Evolutionary conservation across 2,888 invertebrate genomes (phyloP).

Genomic region (Pegoplata infirma): DNA sequence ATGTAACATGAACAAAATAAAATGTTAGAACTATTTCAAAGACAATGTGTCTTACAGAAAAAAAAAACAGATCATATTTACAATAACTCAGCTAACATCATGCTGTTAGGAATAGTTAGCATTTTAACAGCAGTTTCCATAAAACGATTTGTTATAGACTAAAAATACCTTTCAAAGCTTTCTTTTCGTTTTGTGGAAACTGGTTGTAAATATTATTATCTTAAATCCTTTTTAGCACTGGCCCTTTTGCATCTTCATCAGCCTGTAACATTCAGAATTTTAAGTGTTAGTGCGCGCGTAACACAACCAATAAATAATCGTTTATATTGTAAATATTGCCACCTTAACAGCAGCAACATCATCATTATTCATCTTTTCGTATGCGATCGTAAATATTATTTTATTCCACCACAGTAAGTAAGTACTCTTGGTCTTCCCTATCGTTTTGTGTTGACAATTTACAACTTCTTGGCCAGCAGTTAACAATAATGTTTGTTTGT

Average conservation of each 20-base stretch:
- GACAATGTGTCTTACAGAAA: not conserved
- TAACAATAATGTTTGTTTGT: conserved; percentile 23
- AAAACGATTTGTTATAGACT: no score
- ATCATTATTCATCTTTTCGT: conserved; percentile 58
- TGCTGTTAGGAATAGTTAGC: no score
- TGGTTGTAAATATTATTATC: conserved; percentile 36
- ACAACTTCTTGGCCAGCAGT: conserved; percentile 62
- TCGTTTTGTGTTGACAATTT: conserved; percentile 57
- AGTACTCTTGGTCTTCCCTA: conserved; percentile 28
- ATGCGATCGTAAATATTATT: conserved; percentile 45
- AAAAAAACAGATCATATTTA: not conserved
- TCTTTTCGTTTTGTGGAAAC: no score
- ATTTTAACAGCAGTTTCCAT: no score
- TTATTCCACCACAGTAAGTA: no score
- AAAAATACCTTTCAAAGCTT: no score
- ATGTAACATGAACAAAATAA: not conserved
- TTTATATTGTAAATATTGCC: conserved; percentile 47
- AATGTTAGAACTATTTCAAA: not conserved
- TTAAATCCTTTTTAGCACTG: conserved; percentile 24
- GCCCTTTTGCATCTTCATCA: conserved; percentile 50
- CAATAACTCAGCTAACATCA: no score
- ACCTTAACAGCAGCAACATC: conserved; percentile 60
- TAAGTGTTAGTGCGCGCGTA: conserved; percentile 3
- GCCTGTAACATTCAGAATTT: conserved; percentile 18
- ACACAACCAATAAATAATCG: conserved; percentile 57